These are phyloP conservation scores for Zaprionus tsacasi DNA, from an alignment of 1,140 invertebrate species.

Conservation along the genomic window DNA sequence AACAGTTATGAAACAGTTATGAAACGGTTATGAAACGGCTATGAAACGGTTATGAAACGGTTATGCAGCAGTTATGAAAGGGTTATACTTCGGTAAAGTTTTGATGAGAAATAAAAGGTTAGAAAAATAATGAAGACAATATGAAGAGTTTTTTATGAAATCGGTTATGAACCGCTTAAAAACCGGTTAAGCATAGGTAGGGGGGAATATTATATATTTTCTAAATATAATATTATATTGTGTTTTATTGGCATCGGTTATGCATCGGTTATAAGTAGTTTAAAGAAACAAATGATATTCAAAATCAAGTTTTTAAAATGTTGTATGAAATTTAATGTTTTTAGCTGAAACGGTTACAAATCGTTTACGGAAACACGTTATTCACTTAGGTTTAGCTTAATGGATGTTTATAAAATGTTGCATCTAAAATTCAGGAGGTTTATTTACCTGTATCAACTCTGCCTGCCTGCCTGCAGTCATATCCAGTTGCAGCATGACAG, in stretches of 20 bases:
- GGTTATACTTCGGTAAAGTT: neutral
- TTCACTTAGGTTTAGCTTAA: neutral
- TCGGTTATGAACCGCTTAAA: slow-evolving; percentile 1
- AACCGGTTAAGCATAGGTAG: no score
- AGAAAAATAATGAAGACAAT: no score
- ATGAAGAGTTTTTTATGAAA: neutral
- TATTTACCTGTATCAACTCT: neutral
- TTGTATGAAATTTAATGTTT: no score
- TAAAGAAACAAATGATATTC: no score
- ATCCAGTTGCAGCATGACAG: slow-evolving; percentile 9
- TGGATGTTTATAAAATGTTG: neutral
- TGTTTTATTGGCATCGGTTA: neutral
- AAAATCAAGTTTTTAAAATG: no score
- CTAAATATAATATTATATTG: no score
- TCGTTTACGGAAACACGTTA: no score
- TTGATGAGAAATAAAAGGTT: no score
- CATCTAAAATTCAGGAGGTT: neutral
- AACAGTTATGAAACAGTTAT: neutral
- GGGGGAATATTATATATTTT: no score
- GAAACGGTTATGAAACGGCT: neutral
- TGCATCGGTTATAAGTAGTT: neutral
- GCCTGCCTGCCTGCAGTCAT: neutral
- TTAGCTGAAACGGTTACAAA: neutral
- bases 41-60: neutral
- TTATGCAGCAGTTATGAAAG: neutral